phyloP scores from a whole-genome alignment of 2,797 vertebrate species.

The Carapus acus region DNA sequence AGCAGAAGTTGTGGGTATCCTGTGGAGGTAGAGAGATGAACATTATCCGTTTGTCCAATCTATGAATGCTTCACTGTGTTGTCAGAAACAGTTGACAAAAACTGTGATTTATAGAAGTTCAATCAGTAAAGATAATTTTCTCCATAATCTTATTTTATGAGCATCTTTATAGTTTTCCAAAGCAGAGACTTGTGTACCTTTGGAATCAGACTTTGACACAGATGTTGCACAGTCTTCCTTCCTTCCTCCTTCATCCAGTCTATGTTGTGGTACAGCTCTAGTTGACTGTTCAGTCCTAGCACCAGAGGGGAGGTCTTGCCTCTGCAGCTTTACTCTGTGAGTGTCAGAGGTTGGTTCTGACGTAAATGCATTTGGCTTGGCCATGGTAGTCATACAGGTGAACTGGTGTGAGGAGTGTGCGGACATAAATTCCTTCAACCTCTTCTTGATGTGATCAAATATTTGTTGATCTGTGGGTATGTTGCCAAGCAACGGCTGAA shows the following conservation, averaged over 20 bases:
- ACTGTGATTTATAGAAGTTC: too few relatives aligned
- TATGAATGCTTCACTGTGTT: conserved; percentile 28
- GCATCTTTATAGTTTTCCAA: neutral
- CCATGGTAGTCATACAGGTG: neutral
- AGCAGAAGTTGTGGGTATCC: conserved; percentile 22
- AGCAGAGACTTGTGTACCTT: conserved; percentile 24
- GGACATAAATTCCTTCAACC: fast-evolving
- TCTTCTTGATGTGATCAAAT: fast-evolving
- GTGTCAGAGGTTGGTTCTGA: neutral
- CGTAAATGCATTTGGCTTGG: neutral
- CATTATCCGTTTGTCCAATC: conserved; percentile 21
- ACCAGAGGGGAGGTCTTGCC: too few relatives aligned
- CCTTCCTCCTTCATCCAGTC: neutral
- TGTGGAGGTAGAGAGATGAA: conserved; percentile 40
- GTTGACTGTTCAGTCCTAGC: neutral
- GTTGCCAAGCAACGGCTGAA: neutral
- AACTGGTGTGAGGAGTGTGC: neutral
- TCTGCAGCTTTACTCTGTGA: neutral
- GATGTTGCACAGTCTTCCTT: neutral
- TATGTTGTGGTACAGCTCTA: neutral
- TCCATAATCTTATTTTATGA: neutral
- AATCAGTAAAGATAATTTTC: too few relatives aligned
- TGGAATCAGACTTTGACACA: conserved; percentile 5
- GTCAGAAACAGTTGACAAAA: conserved; percentile 20
- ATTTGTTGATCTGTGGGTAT: conserved; percentile 16